These are phyloP conservation scores for Diploptera punctata DNA, from an alignment of 2,888 invertebrate species.

Conservation along the genomic window DNA sequence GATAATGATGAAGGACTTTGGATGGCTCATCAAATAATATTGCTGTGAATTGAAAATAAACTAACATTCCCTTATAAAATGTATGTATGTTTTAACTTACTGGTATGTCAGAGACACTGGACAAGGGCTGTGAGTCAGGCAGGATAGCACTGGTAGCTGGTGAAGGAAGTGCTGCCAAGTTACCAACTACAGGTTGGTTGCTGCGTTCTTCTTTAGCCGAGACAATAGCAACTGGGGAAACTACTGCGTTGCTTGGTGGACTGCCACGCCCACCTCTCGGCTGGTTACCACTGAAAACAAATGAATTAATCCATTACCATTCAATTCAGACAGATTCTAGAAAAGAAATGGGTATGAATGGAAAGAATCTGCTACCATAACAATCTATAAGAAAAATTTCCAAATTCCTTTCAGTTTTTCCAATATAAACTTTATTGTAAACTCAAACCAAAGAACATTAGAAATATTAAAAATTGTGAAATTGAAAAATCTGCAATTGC, in stretches of 20 bases:
- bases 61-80: not conserved
- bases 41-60: not conserved
- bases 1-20: too few species aligned
- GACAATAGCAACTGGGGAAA: not conserved
- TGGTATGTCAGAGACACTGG: not conserved
- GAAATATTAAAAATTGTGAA: too few species aligned
- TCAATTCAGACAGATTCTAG: too few species aligned
- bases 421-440: too few species aligned
- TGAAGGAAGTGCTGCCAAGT: slow-evolving; percentile 20
- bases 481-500: too few species aligned
- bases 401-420: too few species aligned
- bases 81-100: not conserved
- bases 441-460: too few species aligned
- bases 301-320: too few species aligned
- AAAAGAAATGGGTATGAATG: too few species aligned
- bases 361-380: too few species aligned
- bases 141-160: not conserved
- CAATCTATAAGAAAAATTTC: too few species aligned
- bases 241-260: not conserved
- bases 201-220: slow-evolving; percentile 27
- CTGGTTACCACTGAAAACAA: slow-evolving; percentile 23
- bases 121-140: slow-evolving; percentile 19
- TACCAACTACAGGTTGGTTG: not conserved
- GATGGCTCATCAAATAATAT: not conserved
- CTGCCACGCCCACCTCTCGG: slow-evolving; percentile 7